phyloP scores from a whole-genome alignment of 2,888 invertebrate species.

The Lasioglossum morio region DNA sequence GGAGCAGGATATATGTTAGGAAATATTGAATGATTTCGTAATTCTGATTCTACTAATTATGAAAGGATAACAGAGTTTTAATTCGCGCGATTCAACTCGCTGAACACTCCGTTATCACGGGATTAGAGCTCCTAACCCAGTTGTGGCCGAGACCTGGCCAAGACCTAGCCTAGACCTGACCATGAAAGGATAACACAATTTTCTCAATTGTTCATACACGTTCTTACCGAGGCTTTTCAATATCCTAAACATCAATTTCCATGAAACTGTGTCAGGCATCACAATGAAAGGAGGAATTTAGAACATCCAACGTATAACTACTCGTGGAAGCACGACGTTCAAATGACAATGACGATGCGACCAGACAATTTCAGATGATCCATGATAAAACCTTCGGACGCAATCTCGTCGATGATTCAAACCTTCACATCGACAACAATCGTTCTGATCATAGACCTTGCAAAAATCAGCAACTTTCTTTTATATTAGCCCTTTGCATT shows the following conservation, averaged over 20 bases:
- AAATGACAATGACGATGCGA: background rate
- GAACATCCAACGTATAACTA: background rate
- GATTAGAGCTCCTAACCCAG: background rate
- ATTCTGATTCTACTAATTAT: background rate
- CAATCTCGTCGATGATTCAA: background rate
- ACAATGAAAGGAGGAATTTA: background rate
- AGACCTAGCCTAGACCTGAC: background rate
- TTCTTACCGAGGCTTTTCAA: background rate
- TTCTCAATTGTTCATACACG: background rate
- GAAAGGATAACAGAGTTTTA: background rate
- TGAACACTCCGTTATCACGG: background rate
- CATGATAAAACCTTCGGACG: no score
- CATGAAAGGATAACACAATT: background rate
- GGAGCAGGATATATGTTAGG: background rate
- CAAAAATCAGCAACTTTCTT: background rate
- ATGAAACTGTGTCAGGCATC: background rate
- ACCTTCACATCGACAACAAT: background rate
- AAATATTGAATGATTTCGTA: background rate
- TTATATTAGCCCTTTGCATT: no score
- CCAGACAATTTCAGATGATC: background rate
- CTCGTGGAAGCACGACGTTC: background rate
- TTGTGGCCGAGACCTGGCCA: background rate
- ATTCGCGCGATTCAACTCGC: background rate
- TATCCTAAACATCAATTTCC: background rate
- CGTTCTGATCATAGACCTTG: background rate